Conservation (phyloP, 2,113 vertebrate species). For the Colistium nudipinnis region DNA sequence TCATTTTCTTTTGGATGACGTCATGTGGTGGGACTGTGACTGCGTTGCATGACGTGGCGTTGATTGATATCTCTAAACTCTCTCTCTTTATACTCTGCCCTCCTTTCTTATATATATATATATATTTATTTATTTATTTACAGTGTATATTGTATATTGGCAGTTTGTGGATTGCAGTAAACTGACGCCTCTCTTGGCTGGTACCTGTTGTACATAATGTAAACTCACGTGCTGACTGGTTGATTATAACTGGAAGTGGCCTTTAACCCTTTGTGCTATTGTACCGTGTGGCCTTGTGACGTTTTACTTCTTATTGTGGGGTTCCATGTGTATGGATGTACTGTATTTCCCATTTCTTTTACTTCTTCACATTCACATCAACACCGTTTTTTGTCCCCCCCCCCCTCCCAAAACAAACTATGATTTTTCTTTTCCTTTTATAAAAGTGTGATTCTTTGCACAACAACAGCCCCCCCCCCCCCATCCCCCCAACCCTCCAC, state of each 20-base stretch:
- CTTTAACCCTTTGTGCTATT: conserved; percentile 81
- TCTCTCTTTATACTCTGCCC: conserved; percentile 71
- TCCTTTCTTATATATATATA: conserved; percentile 65
- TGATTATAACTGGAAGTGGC: conserved; percentile 81
- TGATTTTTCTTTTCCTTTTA: conserved; percentile 19
- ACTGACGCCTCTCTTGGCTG: conserved; percentile 76
- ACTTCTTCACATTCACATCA: conserved; percentile 63
- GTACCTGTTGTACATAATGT: conserved; percentile 80
- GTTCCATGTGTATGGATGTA: conserved; percentile 76
- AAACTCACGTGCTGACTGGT: conserved; percentile 80
- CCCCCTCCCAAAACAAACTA: conserved; percentile 39
- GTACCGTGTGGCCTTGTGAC: conserved; percentile 79
- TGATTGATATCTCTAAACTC: conserved; percentile 74
- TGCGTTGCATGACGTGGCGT: conserved; percentile 86
- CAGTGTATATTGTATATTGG: conserved; percentile 75
- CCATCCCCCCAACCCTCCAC: too few relatives aligned
- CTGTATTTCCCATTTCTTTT: conserved; percentile 67
- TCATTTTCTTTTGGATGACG: conserved; percentile 85
- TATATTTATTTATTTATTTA: conserved; percentile 53
- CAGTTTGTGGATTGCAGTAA: conserved; percentile 83
- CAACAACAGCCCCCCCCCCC: conserved; percentile 39
- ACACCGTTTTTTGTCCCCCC: conserved; percentile 26
- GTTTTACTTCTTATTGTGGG: conserved; percentile 73
- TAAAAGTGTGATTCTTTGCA: conserved; percentile 47
- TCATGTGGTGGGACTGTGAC: conserved; percentile 86